Evolutionary conservation across 2,113 vertebrate species (phyloP).

Genomic region (Lepus timidus): DNA sequence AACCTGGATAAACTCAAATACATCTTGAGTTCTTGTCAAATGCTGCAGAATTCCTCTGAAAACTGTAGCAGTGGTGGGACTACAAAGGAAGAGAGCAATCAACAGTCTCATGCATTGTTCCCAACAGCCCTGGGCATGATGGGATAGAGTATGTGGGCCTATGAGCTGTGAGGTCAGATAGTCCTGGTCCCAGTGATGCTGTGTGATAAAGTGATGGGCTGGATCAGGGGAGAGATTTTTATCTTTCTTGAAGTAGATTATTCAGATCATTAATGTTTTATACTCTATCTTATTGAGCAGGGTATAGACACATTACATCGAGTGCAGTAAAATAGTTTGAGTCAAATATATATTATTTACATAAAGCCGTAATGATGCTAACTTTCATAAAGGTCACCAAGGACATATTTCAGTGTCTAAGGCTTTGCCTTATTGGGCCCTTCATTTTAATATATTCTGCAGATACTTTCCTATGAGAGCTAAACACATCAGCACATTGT

Average conservation of each 20-base stretch:
- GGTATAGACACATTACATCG: background rate
- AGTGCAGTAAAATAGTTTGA: background rate
- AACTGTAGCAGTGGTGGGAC: background rate
- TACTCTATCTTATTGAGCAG: background rate
- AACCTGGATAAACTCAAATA: background rate
- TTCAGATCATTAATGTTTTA: background rate
- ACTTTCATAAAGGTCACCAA: background rate
- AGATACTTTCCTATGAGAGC: background rate
- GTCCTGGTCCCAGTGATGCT: background rate
- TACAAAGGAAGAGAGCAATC: background rate
- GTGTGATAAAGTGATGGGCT: background rate
- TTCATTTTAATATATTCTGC: background rate
- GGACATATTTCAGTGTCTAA: background rate
- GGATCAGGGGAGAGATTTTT: background rate
- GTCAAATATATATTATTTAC: background rate
- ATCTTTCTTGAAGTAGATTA: background rate
- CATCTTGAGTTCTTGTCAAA: constrained; percentile 6
- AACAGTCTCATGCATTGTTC: background rate
- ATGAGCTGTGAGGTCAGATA: background rate
- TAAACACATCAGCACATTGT: background rate
- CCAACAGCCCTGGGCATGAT: background rate
- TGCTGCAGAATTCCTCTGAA: background rate
- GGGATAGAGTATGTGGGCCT: fast-evolving
- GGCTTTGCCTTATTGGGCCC: background rate
- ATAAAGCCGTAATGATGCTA: background rate